Base-by-base conservation (phyloP, 2,888 invertebrate genomes). In the Adineta ricciae region DNA sequence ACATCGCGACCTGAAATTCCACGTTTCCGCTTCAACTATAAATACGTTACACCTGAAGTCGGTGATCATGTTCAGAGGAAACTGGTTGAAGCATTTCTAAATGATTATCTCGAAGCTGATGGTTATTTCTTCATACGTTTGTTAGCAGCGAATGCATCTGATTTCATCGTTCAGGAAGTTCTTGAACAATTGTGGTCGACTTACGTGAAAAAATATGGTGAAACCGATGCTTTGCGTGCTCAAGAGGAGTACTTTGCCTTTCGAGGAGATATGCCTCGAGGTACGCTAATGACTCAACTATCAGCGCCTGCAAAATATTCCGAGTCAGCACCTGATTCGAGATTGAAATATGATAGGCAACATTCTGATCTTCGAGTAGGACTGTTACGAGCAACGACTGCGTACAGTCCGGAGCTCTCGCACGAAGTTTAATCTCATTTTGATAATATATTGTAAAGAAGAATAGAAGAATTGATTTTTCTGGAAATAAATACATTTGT, bases 1-100 rank as follows among this genome's bases (percentile, higher is more conserved):
- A 21, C 78, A 78, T 78, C 78, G 24, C 78, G 78, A 78, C 24
- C 78, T 2, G 78, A 78, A 41, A 78, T 78, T 41, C 78, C 78
- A n/a, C 78, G 38, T 41, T 38, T 78, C n/a, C 78, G 78, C 41
- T 21, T 78, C 9, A 24, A 78, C n/a, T 78, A 41, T 38, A 78
- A 78, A 78, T 41, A 78, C n/a, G 78, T n/a, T 78, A 21, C 38
- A 24, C 9, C 21, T 4, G 78, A 41, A 24, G 24, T 78, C n/a
- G 78, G 78, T 4, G 41, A 41, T 41, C 14, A 41, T 78, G 78
- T 78, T 24, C 78, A 78, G 3, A 21, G 5, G 11, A n/a, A 21
- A 78, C 41, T 78, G 24, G 41, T 78, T 78, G n/a, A 78, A 36
- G 1, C 24, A 24, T 78, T 78, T 41, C 11, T 78, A 38, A 41